Base-by-base conservation (phyloP, 2,113 vertebrate genomes). In the Bufo gargarizans region DNA sequence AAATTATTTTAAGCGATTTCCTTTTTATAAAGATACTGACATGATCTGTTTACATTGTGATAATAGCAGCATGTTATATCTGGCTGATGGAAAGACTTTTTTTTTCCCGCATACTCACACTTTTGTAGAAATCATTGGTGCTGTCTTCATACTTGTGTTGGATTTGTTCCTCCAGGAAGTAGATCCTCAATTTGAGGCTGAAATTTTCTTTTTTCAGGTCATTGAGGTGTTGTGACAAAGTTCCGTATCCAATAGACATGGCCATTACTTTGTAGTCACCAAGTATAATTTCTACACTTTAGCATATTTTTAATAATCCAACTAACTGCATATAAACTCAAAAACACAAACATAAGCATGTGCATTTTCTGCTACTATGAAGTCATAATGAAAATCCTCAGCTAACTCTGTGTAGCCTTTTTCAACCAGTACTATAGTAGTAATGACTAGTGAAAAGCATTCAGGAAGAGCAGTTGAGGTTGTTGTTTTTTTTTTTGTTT, bases 151-250 rank as follows among this genome's bases (percentile, higher is more conserved):
- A 96, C 92, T 97, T 98, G 93, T 97, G 96, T 89, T 99, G 97
- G 94, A 99, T 95, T 49, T 95, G 96, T 92, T 99, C 98, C 92
- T 99, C 98, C 95, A 99, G 94, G 93, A 99, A 99, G 93, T 99
- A 99, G 93, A 99, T 99, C 92, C 98, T 93, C 81, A 99, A 95
- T 93, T 99, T 99, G 91, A 99, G 96, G 94, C 97, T 99, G 97
- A 99, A 99, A 94, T 99, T 99, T 95, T 99, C 98, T 93, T 99
- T 99, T 95, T 99, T 99, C 93, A 99, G 95, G 96, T 99, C 98
- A 79, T 97, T 97, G 92, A 99, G 97, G 93, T 99, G 98, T 97
- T 99, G 98, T 82, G 97, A 98, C 92, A 99, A 95, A 85, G 98
- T 99, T 92, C 98, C 97, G 91, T 96, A 99, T 91, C 97, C 96